These are phyloP conservation scores for Nyleta sp. DNA, from an alignment of 2,888 invertebrate species.

Conservation along the genomic window DNA sequence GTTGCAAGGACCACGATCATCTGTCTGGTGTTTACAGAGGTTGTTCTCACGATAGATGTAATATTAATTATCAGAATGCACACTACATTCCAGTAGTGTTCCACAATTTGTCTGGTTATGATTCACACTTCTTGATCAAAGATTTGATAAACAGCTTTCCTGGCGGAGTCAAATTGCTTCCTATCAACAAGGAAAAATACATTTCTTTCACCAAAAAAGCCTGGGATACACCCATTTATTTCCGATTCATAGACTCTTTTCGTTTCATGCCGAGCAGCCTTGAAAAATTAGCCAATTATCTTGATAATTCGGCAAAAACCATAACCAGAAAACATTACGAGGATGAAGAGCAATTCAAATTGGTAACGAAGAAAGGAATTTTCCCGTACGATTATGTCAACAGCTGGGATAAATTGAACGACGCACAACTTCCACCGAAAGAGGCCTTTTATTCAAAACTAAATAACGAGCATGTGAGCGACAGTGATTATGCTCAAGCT, in stretches of 20 bases:
- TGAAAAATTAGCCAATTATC: background rate
- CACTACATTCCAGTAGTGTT: slow-evolving; percentile 11
- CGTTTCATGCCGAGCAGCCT: slow-evolving; percentile 10
- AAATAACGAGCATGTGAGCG: background rate
- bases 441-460: slow-evolving; percentile 1
- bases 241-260: slow-evolving; percentile 21
- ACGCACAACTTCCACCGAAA: background rate
- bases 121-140: slow-evolving; percentile 5
- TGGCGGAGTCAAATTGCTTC: background rate
- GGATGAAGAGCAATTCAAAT: background rate
- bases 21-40: no score
- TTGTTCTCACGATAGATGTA: no score
- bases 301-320: slow-evolving; percentile 3
- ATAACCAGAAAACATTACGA: background rate
- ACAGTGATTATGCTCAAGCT: slow-evolving; percentile 9
- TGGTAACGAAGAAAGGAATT: slow-evolving; percentile 8
- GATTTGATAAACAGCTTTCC: background rate
- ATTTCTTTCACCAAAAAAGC: background rate
- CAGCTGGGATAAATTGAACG: background rate
- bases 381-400: slow-evolving; percentile 7
- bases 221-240: slow-evolving; percentile 11
- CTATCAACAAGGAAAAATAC: slow-evolving; percentile 10
- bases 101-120: slow-evolving; percentile 19
- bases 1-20: no score
- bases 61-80: slow-evolving; percentile 8